phyloP scores from a whole-genome alignment of 2,797 vertebrate genomes.

The Lepus townsendii region DNA sequence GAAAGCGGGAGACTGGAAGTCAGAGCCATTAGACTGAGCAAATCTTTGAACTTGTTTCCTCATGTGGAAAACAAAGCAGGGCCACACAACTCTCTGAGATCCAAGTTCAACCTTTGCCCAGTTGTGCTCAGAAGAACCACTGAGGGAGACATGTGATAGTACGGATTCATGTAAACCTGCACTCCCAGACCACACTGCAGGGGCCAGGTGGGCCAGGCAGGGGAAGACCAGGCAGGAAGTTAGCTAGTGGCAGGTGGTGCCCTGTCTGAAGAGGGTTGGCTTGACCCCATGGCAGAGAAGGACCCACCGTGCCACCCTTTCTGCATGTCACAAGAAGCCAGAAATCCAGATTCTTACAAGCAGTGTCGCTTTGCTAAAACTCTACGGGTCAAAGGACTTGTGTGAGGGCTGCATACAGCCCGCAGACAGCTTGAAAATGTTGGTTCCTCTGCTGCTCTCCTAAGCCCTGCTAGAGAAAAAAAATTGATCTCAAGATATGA shows the following conservation, averaged over 20 bases:
- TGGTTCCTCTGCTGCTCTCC: background rate
- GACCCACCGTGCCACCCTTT: background rate
- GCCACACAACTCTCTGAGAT: background rate
- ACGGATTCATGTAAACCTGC: background rate
- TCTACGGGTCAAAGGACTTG: background rate
- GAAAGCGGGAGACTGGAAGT: background rate
- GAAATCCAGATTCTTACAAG: slow-evolving; percentile 17
- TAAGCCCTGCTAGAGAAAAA: background rate
- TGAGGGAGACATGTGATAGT: background rate
- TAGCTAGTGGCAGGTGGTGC: background rate
- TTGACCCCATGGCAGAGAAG: background rate
- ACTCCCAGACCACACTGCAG: background rate
- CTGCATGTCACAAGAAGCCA: background rate
- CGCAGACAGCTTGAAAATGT: background rate
- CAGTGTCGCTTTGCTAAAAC: background rate
- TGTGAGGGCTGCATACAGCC: background rate
- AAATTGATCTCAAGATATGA: slow-evolving; percentile 26
- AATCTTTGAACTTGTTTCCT: background rate
- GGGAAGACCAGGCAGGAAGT: background rate
- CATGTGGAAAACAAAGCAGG: background rate
- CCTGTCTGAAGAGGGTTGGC: background rate
- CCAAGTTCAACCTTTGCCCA: background rate
- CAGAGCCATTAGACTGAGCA: background rate
- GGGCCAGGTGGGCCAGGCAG: background rate
- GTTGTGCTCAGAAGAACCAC: background rate